Conservation (phyloP, 2,888 invertebrate genomes). For the Mythimna lalbum region DNA sequence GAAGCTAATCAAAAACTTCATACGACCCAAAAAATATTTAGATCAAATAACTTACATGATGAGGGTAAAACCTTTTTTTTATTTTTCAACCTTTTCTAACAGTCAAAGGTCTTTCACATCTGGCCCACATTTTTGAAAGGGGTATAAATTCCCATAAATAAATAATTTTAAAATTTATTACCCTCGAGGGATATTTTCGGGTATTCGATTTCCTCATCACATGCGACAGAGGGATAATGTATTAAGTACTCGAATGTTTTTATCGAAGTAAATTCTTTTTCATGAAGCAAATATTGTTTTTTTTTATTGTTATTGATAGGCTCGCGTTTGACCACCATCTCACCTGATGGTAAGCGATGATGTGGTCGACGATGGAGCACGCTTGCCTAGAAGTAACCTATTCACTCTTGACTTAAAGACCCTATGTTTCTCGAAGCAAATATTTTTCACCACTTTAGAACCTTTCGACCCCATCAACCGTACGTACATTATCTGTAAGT, state of each 20-base stretch:
- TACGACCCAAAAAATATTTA: background rate
- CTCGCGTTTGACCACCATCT: too few species aligned
- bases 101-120: background rate
- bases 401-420: too few species aligned
- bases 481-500: too few species aligned
- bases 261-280: background rate
- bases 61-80: background rate
- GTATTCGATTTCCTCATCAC: background rate
- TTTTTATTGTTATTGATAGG: too few species aligned
- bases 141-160: background rate
- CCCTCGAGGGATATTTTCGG: background rate
- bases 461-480: too few species aligned
- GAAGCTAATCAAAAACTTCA: too few species aligned
- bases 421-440: too few species aligned
- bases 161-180: conserved; percentile 3
- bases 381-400: too few species aligned
- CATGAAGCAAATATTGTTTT: too few species aligned
- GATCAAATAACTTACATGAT: conserved; percentile 7
- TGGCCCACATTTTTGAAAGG: conserved; percentile 7
- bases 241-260: background rate
- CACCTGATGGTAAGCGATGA: too few species aligned
- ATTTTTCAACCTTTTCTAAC: background rate
- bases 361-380: too few species aligned
- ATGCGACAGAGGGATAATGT: background rate
- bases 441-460: too few species aligned